A percentile compares a stretch with the other conserved stretches of the same genome.
phyloP scores from a whole-genome alignment of 2,888 invertebrate genomes.

The Zelleria hepariella region DNA sequence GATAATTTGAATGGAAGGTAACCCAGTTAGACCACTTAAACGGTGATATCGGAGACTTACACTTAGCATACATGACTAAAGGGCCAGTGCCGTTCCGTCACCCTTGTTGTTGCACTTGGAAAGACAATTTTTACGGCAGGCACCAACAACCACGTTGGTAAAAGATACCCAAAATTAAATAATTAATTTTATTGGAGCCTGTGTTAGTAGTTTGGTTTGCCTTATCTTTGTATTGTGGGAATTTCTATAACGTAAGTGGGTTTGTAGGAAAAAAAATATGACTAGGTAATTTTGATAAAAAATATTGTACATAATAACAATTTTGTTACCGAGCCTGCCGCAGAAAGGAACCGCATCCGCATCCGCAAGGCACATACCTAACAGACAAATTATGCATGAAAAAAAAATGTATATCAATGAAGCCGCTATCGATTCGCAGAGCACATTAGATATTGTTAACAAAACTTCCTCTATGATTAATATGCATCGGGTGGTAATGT shows the following conservation, averaged over 20 bases:
- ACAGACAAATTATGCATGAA: neutral
- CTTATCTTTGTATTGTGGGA: too few relatives aligned
- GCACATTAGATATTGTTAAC: constrained; percentile 72
- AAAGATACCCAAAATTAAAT: too few relatives aligned
- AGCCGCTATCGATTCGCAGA: constrained; percentile 51
- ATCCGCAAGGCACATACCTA: neutral
- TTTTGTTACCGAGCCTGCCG: neutral
- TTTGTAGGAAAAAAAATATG: too few relatives aligned
- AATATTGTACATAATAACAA: neutral
- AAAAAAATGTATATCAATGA: constrained; percentile 44
- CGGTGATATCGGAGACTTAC: neutral
- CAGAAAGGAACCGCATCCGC: neutral
- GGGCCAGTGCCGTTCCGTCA: constrained; percentile 14
- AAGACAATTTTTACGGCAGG: too few relatives aligned
- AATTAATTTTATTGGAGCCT: too few relatives aligned
- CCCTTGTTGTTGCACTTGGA: too few relatives aligned
- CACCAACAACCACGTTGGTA: too few relatives aligned
- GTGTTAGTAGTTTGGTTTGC: too few relatives aligned
- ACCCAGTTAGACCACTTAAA: constrained; percentile 58
- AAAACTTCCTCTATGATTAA: constrained; percentile 69
- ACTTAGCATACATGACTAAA: neutral
- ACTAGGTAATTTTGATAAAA: too few relatives aligned
- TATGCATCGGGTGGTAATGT: constrained; percentile 68
- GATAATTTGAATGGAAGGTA: constrained; percentile 53
- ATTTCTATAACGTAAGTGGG: too few relatives aligned